A percentile compares a stretch with the other conserved stretches of the same genome.
phyloP scores from a whole-genome alignment of 2,113 vertebrate genomes.

The Phalacrocorax aristotelis region DNA sequence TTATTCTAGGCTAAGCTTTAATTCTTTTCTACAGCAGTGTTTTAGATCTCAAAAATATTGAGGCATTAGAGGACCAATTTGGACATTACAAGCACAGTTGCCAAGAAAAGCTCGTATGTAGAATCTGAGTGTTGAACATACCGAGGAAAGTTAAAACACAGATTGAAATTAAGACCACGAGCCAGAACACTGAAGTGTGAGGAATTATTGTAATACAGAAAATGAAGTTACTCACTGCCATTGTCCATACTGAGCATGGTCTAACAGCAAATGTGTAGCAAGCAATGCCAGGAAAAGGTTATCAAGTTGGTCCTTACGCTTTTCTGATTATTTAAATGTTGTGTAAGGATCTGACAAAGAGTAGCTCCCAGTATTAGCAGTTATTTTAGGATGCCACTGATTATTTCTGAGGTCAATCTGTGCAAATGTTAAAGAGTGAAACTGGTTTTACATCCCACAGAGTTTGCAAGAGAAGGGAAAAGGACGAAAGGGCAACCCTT shows the following conservation, averaged over 20 bases:
- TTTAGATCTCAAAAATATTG: background rate
- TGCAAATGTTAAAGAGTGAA: background rate
- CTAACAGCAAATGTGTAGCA: background rate
- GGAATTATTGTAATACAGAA: background rate
- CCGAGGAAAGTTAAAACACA: background rate
- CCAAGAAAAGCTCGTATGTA: background rate
- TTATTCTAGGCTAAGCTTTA: background rate
- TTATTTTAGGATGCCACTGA: background rate
- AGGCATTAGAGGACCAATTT: background rate
- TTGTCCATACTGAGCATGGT: background rate
- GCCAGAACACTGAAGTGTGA: background rate
- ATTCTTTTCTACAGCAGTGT: background rate
- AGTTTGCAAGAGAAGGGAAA: background rate
- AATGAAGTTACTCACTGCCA: background rate
- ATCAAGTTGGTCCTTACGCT: background rate
- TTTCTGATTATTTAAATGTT: background rate
- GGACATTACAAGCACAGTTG: background rate
- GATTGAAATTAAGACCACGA: background rate
- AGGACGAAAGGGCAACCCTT: background rate
- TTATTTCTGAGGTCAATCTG: background rate
- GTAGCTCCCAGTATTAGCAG: background rate
- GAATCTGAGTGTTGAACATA: background rate
- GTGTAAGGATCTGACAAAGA: background rate
- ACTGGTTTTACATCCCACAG: background rate
- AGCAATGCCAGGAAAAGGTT: background rate